Conservation (phyloP, 2,113 vertebrate species). For the Ammospiza caudacuta region DNA sequence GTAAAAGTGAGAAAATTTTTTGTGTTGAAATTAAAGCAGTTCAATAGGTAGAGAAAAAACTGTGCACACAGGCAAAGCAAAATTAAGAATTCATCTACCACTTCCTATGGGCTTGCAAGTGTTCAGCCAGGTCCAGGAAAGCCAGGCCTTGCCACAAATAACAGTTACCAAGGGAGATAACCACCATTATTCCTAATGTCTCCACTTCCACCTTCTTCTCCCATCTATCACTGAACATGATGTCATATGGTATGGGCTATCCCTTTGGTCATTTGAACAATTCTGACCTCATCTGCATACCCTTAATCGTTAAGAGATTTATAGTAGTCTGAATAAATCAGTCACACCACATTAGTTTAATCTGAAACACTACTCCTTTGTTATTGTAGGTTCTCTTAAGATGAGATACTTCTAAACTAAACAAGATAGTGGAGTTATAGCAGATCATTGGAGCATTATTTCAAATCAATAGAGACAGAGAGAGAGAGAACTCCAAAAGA, state of each 20-base stretch:
- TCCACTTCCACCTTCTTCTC: neutral
- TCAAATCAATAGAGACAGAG: neutral
- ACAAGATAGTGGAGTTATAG: neutral
- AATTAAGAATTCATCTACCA: neutral
- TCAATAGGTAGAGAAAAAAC: neutral
- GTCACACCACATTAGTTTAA: neutral
- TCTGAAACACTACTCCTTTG: neutral
- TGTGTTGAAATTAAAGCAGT: neutral
- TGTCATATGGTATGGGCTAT: fast-evolving
- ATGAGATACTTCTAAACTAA: neutral
- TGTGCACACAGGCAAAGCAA: neutral
- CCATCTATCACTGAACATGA: neutral
- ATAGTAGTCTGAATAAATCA: neutral
- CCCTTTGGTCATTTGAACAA: neutral
- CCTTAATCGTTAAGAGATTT: neutral
- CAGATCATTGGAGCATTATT: neutral
- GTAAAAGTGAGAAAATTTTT: neutral
- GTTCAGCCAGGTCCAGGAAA: neutral
- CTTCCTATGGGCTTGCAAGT: neutral
- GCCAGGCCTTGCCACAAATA: fast-evolving
- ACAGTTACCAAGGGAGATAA: neutral
- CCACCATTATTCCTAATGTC: fast-evolving
- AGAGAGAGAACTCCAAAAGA: neutral
- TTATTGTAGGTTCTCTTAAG: neutral
- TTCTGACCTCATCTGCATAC: neutral